Conservation (phyloP, 2,113 vertebrate species). For the Beaufortia kweichowensis region DNA sequence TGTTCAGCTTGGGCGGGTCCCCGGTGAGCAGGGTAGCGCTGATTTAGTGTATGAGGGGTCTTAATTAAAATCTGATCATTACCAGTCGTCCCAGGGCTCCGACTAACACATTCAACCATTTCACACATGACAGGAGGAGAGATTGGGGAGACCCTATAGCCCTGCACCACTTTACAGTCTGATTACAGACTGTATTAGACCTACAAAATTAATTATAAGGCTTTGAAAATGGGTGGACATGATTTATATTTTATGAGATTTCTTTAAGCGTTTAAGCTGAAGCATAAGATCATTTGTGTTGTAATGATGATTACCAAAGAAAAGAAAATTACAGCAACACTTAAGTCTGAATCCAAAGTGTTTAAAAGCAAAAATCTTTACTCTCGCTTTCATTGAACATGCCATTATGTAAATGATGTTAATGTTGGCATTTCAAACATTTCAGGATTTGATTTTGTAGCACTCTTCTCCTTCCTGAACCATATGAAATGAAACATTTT, state of each 20-base stretch:
- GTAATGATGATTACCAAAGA: background rate
- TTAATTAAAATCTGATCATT: constrained; percentile 60
- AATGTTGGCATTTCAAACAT: no score
- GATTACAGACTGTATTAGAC: background rate
- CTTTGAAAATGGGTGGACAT: background rate
- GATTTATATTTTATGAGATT: background rate
- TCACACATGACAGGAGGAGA: constrained; percentile 38
- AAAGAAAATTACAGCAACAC: background rate
- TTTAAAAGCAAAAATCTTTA: no score
- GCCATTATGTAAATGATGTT: no score
- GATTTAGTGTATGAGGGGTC: constrained; percentile 30
- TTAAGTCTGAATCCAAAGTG: no score
- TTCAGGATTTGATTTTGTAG: no score
- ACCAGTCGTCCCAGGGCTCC: constrained; percentile 41
- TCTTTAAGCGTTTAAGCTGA: background rate
- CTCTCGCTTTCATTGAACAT: no score
- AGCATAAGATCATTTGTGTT: background rate
- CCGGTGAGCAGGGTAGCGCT: background rate
- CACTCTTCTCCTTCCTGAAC: background rate
- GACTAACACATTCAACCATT: constrained; percentile 40
- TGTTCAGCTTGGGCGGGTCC: constrained; percentile 32
- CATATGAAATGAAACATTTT: background rate
- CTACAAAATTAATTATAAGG: constrained; percentile 4
- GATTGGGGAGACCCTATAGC: constrained; percentile 9
- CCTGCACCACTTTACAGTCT: constrained; percentile 19